Base-by-base conservation (phyloP, 2,888 invertebrate species). In the Blastobasis lacticolella region DNA sequence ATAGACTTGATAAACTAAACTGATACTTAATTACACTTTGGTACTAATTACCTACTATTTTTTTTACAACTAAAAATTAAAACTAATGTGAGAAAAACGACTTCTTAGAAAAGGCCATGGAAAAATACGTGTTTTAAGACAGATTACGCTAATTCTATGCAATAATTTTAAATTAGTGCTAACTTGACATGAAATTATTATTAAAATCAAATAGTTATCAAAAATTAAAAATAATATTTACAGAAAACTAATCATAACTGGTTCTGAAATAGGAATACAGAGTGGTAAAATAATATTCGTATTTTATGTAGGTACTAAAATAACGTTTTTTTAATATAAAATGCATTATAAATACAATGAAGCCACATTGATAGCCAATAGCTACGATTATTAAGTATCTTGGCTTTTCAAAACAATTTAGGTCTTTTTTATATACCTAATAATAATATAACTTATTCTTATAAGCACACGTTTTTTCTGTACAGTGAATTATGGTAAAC, bases 11-110 rank as follows among this genome's bases (percentile, higher is more conserved):
- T 59, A 57, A 56, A 81, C 84, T 80, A 71, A 73, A 73, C 73
- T 78, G 78, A 80, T 78, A 69, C 84, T 77, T 83, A 86, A 79
- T 79, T 85, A 87, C 81, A 85, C 87, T 87, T 87, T 87, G 87
- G 87, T 87, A 84, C 84, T 85, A 81, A 78, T 75, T 49, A 86
- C 75, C 85, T 86, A 85, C 60, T 66, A 72, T 77, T 76, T 75
- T 62, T 23, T 23, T 23, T 23, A 23, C 70, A 73, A 69, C 68
- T 79, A 81, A 71, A 73, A 42, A 48, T 45, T 40, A 61, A 55
- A 66, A 67, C 61, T 71, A 69, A 64, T 66, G 63, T 81, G 79
- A 81, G 76, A 78, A 66, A 60, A 62, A 62, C 57, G 54, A 60
- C 59, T 62, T 58, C 48, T 38, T 53, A 46, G 45, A 49, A 54